Evolutionary conservation across 2,113 vertebrate genomes (phyloP).

Genomic region (Engystomops pustulosus): DNA sequence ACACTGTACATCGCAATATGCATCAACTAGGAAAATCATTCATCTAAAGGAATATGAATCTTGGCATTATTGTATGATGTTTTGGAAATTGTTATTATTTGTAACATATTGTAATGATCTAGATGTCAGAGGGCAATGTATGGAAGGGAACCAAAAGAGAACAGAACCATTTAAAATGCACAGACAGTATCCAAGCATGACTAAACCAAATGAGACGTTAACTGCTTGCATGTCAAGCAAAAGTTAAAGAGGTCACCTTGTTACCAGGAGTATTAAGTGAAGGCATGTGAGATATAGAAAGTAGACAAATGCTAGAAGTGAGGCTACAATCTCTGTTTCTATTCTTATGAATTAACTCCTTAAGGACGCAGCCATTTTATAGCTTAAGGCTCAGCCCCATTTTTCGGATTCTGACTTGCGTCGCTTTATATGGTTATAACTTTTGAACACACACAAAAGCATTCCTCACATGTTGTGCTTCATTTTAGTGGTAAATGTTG

Average conservation of each 20-base stretch:
- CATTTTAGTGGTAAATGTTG: too few relatives aligned
- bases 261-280: not conserved
- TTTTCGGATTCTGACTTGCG: too few relatives aligned
- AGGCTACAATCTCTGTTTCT: too few relatives aligned
- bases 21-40: too few relatives aligned
- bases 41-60: not conserved
- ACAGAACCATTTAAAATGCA: constrained; percentile 13
- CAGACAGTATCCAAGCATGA: constrained; percentile 36
- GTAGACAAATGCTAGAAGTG: too few relatives aligned
- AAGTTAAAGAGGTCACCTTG: constrained; percentile 39
- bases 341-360: too few relatives aligned
- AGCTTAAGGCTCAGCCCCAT: too few relatives aligned
- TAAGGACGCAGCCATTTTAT: too few relatives aligned
- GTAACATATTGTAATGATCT: not conserved
- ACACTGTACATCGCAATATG: too few relatives aligned
- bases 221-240: not conserved
- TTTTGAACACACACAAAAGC: too few relatives aligned
- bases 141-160: not conserved
- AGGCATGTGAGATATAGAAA: not conserved
- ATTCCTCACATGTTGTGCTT: too few relatives aligned
- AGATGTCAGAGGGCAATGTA: not conserved
- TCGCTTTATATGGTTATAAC: too few relatives aligned
- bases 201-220: not conserved
- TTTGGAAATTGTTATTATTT: not conserved
- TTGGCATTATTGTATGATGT: not conserved